Percentiles rank a stretch among this genome's conserved stretches.
Conservation (phyloP, 2,797 vertebrate species). For the Potorous gilbertii region DNA sequence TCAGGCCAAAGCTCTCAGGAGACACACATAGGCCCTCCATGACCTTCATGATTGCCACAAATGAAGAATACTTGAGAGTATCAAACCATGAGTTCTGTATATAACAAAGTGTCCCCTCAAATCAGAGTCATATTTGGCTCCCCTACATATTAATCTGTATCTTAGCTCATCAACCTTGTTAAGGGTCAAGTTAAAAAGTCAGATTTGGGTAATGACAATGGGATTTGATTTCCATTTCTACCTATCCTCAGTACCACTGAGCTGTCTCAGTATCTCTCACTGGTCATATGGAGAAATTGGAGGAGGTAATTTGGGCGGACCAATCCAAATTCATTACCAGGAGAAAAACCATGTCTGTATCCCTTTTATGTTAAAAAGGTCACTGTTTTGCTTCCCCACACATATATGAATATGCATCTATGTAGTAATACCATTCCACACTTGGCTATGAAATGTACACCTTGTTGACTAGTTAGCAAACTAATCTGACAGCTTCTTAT, state of each 20-base stretch:
- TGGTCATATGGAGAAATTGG: not conserved
- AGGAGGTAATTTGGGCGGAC: not conserved
- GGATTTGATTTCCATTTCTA: not conserved
- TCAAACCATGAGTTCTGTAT: not conserved
- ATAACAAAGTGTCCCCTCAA: not conserved
- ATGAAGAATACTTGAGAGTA: too few relatives aligned
- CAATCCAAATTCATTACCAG: not conserved
- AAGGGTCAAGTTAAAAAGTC: not conserved
- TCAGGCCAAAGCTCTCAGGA: not conserved
- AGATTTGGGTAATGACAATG: not conserved
- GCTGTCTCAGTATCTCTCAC: not conserved
- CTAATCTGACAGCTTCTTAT: not conserved
- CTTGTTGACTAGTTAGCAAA: slow-evolving; percentile 12
- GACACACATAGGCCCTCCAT: not conserved
- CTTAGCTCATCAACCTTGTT: not conserved
- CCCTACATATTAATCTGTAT: not conserved
- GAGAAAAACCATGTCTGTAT: not conserved
- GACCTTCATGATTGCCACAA: not conserved
- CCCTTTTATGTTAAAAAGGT: too few relatives aligned
- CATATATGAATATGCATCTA: too few relatives aligned
- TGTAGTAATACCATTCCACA: too few relatives aligned
- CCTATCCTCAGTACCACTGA: not conserved
- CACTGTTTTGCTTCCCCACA: too few relatives aligned
- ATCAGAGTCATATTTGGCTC: not conserved
- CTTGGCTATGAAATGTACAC: not conserved